Conservation (phyloP, 2,888 invertebrate genomes). For the Netelia inedita region DNA sequence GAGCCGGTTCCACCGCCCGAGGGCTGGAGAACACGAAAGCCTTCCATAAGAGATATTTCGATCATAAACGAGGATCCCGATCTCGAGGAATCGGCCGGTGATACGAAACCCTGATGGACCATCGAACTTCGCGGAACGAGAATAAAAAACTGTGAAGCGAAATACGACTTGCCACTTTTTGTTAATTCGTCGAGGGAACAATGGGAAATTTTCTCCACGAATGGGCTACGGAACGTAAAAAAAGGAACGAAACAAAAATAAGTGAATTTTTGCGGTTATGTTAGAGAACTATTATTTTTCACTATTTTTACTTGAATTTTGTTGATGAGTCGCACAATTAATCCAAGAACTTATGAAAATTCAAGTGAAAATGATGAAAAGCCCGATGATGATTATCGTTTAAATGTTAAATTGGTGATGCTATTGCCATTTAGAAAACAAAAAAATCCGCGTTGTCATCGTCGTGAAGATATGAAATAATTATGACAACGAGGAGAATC, state of each 20-base stretch:
- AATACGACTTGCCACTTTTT: conserved; percentile 8
- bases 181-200: conserved; percentile 1
- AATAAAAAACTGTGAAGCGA: conserved; percentile 8
- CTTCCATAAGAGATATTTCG: conserved; percentile 94
- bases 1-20: conserved; percentile 87
- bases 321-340: conserved; percentile 1
- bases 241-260: neutral
- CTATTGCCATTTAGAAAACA: neutral
- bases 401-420: neutral
- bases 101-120: conserved; percentile 62
- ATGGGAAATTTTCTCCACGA: neutral
- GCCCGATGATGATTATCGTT: neutral
- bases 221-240: neutral
- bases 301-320: conserved; percentile 1
- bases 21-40: conserved; percentile 93
- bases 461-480: neutral
- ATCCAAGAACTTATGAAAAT: neutral
- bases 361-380: neutral
- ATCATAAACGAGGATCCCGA: conserved; percentile 94
- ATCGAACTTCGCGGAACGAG: neutral
- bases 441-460: neutral
- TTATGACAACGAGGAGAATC: neutral
- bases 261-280: neutral
- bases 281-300: neutral
- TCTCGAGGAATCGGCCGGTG: conserved; percentile 85